Evolutionary conservation across 1,140 invertebrate species (phyloP).

Genomic region (Diploscapter pachys): DNA sequence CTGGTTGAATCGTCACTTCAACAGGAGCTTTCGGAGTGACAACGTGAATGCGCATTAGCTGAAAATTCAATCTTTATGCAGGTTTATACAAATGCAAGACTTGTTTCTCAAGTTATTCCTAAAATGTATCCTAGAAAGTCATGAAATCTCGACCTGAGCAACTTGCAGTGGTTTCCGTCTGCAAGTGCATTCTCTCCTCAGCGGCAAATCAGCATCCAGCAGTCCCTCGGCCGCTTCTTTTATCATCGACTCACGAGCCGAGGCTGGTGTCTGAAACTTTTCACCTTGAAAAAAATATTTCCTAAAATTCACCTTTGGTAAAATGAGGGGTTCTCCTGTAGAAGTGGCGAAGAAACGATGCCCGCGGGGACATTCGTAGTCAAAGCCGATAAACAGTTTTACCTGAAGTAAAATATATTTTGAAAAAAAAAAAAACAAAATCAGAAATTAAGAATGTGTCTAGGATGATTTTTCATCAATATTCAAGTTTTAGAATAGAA

Average conservation of each 20-base stretch:
- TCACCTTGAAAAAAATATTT: no score
- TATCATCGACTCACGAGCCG: constrained; percentile 11
- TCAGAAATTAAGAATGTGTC: constrained; percentile 3
- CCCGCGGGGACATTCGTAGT: constrained; percentile 91
- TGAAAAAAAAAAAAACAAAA: not conserved
- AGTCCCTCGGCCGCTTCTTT: constrained; percentile 12
- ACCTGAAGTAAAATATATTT: constrained; percentile 60
- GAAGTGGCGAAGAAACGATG: constrained; percentile 89
- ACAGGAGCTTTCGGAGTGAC: constrained; percentile 87
- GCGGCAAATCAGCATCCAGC: constrained; percentile 43
- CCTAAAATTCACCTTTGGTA: constrained; percentile 35
- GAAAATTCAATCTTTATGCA: no score
- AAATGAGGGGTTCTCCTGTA: constrained; percentile 66
- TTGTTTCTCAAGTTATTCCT: not conserved
- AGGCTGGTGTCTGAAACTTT: not conserved
- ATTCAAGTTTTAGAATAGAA: constrained; percentile 44
- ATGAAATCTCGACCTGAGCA: not conserved
- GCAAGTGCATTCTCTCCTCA: constrained; percentile 63
- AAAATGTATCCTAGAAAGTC: not conserved
- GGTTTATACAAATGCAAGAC: constrained; percentile 63
- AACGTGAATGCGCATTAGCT: constrained; percentile 86
- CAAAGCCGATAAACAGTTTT: constrained; percentile 83
- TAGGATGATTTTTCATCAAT: constrained; percentile 7
- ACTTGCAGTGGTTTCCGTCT: constrained; percentile 17
- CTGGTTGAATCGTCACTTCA: constrained; percentile 66